Conservation (phyloP, 2,797 vertebrate genomes). For the Acropternis orthonyx region DNA sequence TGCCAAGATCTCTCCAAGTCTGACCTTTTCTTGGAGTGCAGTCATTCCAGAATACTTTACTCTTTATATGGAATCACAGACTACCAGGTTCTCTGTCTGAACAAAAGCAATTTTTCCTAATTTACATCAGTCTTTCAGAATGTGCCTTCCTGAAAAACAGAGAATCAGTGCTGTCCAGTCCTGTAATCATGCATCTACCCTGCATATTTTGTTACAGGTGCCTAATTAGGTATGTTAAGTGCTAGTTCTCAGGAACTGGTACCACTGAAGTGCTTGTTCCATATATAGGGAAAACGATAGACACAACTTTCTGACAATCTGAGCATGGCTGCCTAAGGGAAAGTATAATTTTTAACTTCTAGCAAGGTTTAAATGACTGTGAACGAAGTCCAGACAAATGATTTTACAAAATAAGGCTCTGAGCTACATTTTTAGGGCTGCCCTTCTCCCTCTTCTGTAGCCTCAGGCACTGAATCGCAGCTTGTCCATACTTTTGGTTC, state of each 20-base stretch:
- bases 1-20: background rate
- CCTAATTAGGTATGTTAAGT: background rate
- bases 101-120: background rate
- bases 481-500: background rate
- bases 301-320: background rate
- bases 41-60: background rate
- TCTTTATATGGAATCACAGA: background rate
- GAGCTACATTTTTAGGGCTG: background rate
- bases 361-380: background rate
- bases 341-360: background rate
- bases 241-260: background rate
- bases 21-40: background rate
- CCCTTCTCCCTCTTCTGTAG: background rate
- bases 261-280: background rate
- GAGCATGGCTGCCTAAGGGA: background rate
- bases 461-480: background rate
- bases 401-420: background rate
- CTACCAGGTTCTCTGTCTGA: background rate
- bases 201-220: background rate
- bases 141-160: background rate
- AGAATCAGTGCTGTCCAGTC: background rate
- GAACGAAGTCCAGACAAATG: background rate
- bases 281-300: background rate
- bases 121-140: background rate
- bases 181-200: rapidly evolving